These are phyloP conservation scores for Dryobotodes eremita DNA, from an alignment of 2,888 invertebrate species.

Conservation along the genomic window DNA sequence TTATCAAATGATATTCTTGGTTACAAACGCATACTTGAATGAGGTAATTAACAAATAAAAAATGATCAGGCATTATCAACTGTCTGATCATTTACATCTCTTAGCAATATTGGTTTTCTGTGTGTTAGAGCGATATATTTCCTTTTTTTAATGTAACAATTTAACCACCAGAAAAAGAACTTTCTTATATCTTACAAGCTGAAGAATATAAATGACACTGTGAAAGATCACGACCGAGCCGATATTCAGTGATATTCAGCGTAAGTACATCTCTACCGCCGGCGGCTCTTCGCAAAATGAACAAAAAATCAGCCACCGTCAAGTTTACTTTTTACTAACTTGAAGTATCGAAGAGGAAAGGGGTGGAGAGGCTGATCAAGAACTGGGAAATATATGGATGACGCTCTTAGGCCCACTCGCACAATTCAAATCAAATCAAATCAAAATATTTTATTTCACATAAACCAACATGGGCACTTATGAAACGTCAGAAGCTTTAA, in stretches of 20 bases:
- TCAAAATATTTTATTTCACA: too few relatives aligned
- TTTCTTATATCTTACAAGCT: conserved; percentile 8
- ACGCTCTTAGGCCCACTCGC: too few relatives aligned
- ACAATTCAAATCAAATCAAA: too few relatives aligned
- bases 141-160: neutral
- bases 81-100: neutral
- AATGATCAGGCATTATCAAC: neutral
- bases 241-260: conserved; percentile 54
- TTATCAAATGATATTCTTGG: neutral
- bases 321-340: conserved; percentile 67
- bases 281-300: conserved; percentile 53
- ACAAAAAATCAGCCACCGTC: conserved; percentile 55
- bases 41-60: neutral
- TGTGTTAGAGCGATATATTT: neutral
- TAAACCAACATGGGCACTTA: too few relatives aligned
- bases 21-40: neutral
- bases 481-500: too few relatives aligned
- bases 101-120: neutral
- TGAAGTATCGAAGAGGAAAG: conserved; percentile 35
- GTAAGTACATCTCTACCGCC: conserved; percentile 31
- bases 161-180: neutral
- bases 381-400: neutral
- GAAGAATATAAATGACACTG: conserved; percentile 41
- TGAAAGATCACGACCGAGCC: conserved; percentile 51
- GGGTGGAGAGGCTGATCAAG: conserved; percentile 35